Percentiles rank a stretch among this genome's conserved stretches.
Conservation (phyloP, 2,797 vertebrate genomes). For the Discoglossus pictus region DNA sequence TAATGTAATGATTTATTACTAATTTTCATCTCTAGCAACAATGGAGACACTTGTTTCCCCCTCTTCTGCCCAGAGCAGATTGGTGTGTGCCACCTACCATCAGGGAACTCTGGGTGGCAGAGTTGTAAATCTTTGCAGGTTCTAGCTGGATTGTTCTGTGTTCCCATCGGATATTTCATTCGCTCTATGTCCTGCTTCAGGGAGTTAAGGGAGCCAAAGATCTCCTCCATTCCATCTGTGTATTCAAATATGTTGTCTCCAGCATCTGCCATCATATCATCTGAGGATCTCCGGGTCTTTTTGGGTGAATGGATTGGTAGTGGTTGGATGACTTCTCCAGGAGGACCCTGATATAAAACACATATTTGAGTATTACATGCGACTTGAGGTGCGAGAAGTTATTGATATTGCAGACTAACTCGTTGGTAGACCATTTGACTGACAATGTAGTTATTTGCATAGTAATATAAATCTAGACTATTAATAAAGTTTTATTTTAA, state of each 20-base stretch:
- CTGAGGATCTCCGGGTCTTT: conserved; percentile 84
- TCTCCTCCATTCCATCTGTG: conserved; percentile 93
- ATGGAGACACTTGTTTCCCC: too few species aligned
- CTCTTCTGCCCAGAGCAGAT: too few species aligned
- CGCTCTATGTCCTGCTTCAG: conserved; percentile 96
- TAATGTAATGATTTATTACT: too few species aligned
- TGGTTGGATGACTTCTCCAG: conserved; percentile 93
- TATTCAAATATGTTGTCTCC: conserved; percentile 84
- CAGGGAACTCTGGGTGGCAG: conserved; percentile 91
- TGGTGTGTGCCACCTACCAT: conserved; percentile 77
- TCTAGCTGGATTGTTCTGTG: conserved; percentile 90
- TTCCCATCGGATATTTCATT: conserved; percentile 98
- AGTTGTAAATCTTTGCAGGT: conserved; percentile 97
- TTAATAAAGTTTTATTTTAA: too few species aligned
- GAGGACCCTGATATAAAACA: conserved; percentile 79
- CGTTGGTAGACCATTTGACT: too few species aligned
- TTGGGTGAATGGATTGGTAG: conserved; percentile 89
- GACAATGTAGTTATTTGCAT: too few species aligned
- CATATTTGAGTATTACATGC: too few species aligned
- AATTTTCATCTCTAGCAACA: too few species aligned
- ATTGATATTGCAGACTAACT: too few species aligned
- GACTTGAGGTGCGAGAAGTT: too few species aligned
- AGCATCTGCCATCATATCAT: conserved; percentile 81
- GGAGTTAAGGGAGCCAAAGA: conserved; percentile 90
- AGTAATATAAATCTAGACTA: too few species aligned